These are phyloP conservation scores for Plemyria rubiginata DNA, from an alignment of 2,888 invertebrate genomes.

Conservation along the genomic window DNA sequence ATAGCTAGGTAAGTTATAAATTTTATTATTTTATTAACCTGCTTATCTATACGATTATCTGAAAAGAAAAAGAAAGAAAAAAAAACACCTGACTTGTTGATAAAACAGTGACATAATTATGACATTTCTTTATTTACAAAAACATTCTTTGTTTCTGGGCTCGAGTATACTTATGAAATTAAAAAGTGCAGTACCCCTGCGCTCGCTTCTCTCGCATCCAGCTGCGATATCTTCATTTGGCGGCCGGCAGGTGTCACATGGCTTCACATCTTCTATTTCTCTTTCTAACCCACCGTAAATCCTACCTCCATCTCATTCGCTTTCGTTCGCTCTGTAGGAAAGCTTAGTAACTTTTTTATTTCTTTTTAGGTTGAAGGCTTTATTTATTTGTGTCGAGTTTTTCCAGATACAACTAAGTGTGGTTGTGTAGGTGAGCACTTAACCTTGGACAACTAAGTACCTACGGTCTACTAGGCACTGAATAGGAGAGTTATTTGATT, in stretches of 20 bases:
- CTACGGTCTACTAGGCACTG: slow-evolving; percentile 4
- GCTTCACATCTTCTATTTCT: slow-evolving; percentile 53
- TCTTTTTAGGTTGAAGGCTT: slow-evolving; percentile 66
- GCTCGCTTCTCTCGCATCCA: slow-evolving; percentile 71
- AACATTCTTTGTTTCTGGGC: no score
- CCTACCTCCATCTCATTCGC: slow-evolving; percentile 56
- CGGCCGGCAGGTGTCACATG: slow-evolving; percentile 84
- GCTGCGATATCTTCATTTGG: slow-evolving; percentile 85
- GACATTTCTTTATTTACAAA: no score
- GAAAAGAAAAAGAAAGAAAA: no score
- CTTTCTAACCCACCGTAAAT: slow-evolving; percentile 46
- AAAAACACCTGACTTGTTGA: no score
- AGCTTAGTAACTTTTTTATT: slow-evolving; percentile 66
- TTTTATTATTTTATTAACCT: no score
- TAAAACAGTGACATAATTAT: no score
- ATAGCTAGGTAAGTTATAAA: no score
- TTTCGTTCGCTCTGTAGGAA: slow-evolving; percentile 70
- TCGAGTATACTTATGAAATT: no score
- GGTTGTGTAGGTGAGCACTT: slow-evolving; percentile 41
- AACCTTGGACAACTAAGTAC: slow-evolving; percentile 34
- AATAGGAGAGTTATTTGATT: slow-evolving; percentile 9
- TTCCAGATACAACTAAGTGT: slow-evolving; percentile 67
- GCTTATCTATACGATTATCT: no score
- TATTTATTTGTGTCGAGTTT: slow-evolving; percentile 77
- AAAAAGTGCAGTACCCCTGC: slow-evolving; percentile 61